Base-by-base conservation (phyloP, 2,888 invertebrate species). In the Balanococcus diminutus region DNA sequence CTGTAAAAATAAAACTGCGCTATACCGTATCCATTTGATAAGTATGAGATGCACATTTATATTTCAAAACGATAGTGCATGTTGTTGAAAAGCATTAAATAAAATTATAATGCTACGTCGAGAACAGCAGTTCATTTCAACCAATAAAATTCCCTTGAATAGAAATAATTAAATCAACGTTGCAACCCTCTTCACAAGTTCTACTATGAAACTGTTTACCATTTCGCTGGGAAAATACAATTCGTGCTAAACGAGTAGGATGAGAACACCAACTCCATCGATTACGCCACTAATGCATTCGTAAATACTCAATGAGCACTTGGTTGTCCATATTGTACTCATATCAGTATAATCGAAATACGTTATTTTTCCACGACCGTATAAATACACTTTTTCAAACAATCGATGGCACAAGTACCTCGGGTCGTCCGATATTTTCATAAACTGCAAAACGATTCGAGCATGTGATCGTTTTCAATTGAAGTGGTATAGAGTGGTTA, bases 161-260 rank as follows among this genome's bases (percentile, higher is more conserved):
- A 72, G 72, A 72, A 72, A 72, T 72, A 72, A 72, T 72, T 72
- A 72, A 72, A 72, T 72, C 72, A 72, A 72, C 72, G 72, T 72
- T 72, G 72, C 72, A 72, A 72, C 72, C 72, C 72, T 72, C 72
- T 72, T 72, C 72, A 31, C 31, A 32, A 28, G 31, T 72, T 72
- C 72, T 72, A 72, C 31, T 72, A n/a, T 32, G 31, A 32, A 72
- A 72, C 31, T 31, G 72, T 72, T 72, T 72, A 72, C 72, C 72
- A 72, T 72, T 72, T 72, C n/a, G n/a, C 16, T 31, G 31, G 28
- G 28, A 72, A 31, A 72, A 72, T 72, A 72, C 31, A 72, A 72
- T 72, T 72, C 72, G 72, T 8, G 2, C 22, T 22, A 56, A 28
- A 72, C 72, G 72, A 72, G 31, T 31, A 28, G 72, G 4, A 28